Base-by-base conservation (phyloP, 2,797 vertebrate species). In the Sandelia bainsii region DNA sequence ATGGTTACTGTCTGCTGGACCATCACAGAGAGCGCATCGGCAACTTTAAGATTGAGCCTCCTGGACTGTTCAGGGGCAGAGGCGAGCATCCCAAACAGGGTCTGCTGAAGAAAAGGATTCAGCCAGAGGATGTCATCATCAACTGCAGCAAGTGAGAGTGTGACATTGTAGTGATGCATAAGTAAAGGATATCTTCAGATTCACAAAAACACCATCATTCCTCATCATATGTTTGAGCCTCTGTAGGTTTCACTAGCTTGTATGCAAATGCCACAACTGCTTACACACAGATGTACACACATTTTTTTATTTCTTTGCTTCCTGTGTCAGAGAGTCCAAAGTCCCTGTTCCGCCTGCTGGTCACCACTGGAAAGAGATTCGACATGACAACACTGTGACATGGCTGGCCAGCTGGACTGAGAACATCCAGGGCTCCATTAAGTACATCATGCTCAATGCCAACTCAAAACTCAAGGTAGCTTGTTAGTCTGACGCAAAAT, bases 391-490 rank as follows among this genome's bases (percentile, higher is more conserved):
- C 84, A 61, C 84, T 0, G 84, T 94, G 60, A 92, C 88, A 0
- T 95, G 91, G 93, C 75, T 96, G 80, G 90, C 77, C 14, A 93
- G 93, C 84, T 94, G 94, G 93, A 93, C 87, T 0, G 94, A 94
- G 62, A 93, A 95, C 56, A 79, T 95, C 53, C 90, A 93, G 83
- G 87, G 91, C 12, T 66, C 77, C 50, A 92, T 87, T 78, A 96
- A 95, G 70, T 95, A 95, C 79, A 77, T 95, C 75, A 94, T 96
- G 95, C 94, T 96, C 22, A 96, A 95, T n/a, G 94, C 95, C 62
- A 95, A 94, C 90, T 96, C 95, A n/a, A 95, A 96, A 60, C 93
- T 96, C 40, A 95, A 95, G 95, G 95, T 95, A 77, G 46, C 48
- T 46, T 9, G 8, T 32, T 17, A 5, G 0, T 45, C n/a, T 22